Evolutionary conservation across 64 coral and sea anemone species (phyloP).

Genomic region (Montipora efflorescens): DNA sequence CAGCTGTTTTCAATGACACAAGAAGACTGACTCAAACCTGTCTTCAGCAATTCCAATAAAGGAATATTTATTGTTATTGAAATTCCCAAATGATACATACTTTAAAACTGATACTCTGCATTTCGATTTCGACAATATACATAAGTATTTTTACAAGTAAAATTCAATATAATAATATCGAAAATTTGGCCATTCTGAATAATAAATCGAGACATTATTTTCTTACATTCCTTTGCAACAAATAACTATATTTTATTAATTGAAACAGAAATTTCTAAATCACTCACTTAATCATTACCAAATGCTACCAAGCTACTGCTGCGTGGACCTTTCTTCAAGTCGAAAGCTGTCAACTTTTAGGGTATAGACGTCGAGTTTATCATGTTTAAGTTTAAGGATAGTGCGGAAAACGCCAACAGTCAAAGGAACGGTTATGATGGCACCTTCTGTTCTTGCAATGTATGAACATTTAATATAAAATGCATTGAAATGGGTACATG

Average conservation of each 20-base stretch:
- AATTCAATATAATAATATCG: slow-evolving; percentile 43
- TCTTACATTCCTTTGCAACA: neutral
- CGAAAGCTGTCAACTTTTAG: neutral
- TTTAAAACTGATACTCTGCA: slow-evolving; percentile 24
- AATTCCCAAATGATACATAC: slow-evolving; percentile 57
- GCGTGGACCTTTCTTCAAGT: neutral
- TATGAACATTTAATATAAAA: neutral
- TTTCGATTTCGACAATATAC: slow-evolving; percentile 55
- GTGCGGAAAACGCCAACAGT: neutral
- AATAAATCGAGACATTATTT: slow-evolving; percentile 49
- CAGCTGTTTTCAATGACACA: neutral
- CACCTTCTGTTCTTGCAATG: neutral
- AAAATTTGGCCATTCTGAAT: slow-evolving; percentile 25
- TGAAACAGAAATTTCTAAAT: slow-evolving; percentile 16
- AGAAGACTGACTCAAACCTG: neutral
- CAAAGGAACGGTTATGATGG: neutral
- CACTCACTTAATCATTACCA: neutral
- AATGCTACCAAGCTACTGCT: neutral
- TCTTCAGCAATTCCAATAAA: neutral
- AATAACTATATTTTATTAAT: slow-evolving; percentile 7
- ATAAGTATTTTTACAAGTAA: slow-evolving; percentile 52
- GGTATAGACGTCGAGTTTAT: neutral
- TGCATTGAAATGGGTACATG: neutral
- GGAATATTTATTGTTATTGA: slow-evolving; percentile 5
- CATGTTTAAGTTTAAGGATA: too few relatives aligned